Base-by-base conservation (phyloP, 2,888 invertebrate species). In the Petrolisthes cinctipes region DNA sequence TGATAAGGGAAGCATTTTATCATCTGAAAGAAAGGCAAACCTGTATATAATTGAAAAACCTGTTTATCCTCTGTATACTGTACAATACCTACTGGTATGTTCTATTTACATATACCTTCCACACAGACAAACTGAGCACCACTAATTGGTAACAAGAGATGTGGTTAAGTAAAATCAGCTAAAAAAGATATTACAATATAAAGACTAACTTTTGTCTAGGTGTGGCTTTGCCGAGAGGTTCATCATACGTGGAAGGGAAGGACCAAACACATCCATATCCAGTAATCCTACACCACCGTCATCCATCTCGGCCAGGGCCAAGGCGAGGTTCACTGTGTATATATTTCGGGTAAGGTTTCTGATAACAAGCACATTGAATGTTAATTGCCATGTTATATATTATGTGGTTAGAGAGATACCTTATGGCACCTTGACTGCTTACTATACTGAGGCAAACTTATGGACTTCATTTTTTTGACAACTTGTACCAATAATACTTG, bases 181-280 rank as follows among this genome's bases (percentile, higher is more conserved):
- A 51, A 4, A 17, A 66, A n/a, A 66, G 3, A 76, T 5, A 23
- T 23, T 71, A 71, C 54, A 11, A 79, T 54, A 23, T 51, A 73
- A 23, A 51, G 66, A 89, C 91, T 91, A 92, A 94, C 94, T 93
- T 90, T 96, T 94, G 92, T 96, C 96, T 0, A 98, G 92, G 92
- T 95, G 94, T 0, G 98, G 98, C 90, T 96, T 95, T 71, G 96
- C 96, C 68, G 95, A 94, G 82, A 99, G 93, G 93, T 98, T 98
- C 97, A 99, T 97, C 97, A 99, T 97, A 54, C 96, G 94, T 0
- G 98, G 98, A 91, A 98, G 94, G 0, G 97, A 97, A 0, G 99
- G 99, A 0, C 99, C 99, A 93, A 97, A 98, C 11, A 99, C 96
- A 93, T 99, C 99, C 0, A 97, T 97, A 94, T 99, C 99, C 85